Evolutionary conservation across 2,113 vertebrate species (phyloP).

Genomic region (Cinclus mexicanus): DNA sequence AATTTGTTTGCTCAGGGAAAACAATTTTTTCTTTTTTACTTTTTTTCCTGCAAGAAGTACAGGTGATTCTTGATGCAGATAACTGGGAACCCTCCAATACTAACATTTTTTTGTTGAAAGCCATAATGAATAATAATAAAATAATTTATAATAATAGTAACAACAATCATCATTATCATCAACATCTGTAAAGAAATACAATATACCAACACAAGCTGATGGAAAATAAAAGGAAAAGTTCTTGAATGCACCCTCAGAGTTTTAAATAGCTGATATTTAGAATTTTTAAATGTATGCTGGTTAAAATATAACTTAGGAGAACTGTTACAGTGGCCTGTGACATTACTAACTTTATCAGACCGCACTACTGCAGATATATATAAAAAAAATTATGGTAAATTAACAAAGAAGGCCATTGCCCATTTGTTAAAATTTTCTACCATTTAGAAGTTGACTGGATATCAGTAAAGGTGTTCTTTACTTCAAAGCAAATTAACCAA

Average conservation of each 20-base stretch:
- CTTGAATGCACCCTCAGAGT: background rate
- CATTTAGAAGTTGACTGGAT: background rate
- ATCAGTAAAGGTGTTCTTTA: background rate
- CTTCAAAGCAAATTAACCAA: background rate
- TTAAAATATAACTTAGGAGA: background rate
- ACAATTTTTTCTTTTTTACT: background rate
- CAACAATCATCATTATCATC: background rate
- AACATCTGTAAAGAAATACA: background rate
- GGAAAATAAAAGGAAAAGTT: background rate
- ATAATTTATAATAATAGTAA: background rate
- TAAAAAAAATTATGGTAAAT: background rate
- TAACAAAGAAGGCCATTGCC: background rate
- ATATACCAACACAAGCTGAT: background rate
- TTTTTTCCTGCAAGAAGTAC: background rate
- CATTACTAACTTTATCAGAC: background rate
- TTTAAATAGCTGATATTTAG: background rate
- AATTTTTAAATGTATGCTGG: background rate
- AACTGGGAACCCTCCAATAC: background rate
- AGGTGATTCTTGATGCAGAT: background rate
- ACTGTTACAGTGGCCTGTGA: no score
- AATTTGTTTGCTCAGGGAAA: background rate
- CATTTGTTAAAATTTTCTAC: background rate
- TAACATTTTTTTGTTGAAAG: background rate
- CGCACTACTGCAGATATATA: background rate
- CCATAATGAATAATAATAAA: background rate